A percentile compares a stretch with the other conserved stretches of the same genome.
Conservation (phyloP, 2,797 vertebrate genomes). For the Phrynocephalus forsythii region DNA sequence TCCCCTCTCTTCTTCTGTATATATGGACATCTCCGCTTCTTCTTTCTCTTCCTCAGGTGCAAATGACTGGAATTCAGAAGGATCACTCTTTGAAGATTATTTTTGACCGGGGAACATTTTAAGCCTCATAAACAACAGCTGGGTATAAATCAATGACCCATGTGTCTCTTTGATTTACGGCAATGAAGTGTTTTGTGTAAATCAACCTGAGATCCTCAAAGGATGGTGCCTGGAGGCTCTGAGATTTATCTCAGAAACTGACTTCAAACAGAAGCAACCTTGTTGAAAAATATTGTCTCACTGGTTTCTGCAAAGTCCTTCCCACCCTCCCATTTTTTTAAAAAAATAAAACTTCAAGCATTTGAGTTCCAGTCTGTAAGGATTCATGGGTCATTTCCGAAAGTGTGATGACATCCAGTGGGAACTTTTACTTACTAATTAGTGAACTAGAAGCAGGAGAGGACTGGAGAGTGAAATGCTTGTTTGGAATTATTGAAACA, state of each 20-base stretch:
- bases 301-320: slow-evolving; percentile 21
- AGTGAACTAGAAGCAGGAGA: slow-evolving; percentile 39
- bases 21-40: neutral
- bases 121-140: slow-evolving; percentile 47
- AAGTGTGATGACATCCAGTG: slow-evolving; percentile 22
- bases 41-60: neutral
- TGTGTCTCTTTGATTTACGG: slow-evolving; percentile 64
- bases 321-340: neutral
- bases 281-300: slow-evolving; percentile 62
- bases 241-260: slow-evolving; percentile 54
- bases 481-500: neutral
- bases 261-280: slow-evolving; percentile 60
- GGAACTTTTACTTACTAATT: slow-evolving; percentile 39
- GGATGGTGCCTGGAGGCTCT: slow-evolving; percentile 57
- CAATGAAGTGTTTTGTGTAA: slow-evolving; percentile 61
- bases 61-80: slow-evolving; percentile 35
- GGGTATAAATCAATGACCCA: slow-evolving; percentile 57
- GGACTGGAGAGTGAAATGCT: neutral
- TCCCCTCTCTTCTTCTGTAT: neutral
- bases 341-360: slow-evolving; percentile 52
- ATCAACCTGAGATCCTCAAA: slow-evolving; percentile 66
- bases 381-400: slow-evolving; percentile 34
- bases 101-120: slow-evolving; percentile 33
- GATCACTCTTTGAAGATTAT: slow-evolving; percentile 44
- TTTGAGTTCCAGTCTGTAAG: slow-evolving; percentile 42